Conservation (phyloP, 1,140 invertebrate species). For the Plodia interpunctella region DNA sequence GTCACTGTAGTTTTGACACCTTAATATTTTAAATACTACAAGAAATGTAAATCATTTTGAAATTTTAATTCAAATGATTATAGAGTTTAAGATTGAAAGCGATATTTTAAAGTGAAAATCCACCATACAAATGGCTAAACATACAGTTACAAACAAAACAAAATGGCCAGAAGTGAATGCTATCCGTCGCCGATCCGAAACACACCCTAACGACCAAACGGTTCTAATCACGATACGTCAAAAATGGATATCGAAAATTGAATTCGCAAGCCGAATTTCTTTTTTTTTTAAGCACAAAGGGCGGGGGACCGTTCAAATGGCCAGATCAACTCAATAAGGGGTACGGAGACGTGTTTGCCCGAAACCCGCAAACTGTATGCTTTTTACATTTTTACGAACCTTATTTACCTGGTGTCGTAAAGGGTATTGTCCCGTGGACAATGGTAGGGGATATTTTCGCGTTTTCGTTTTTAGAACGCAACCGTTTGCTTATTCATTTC, state of each 20-base stretch:
- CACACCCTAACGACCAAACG: constrained; percentile 65
- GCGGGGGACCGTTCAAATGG: constrained; percentile 59
- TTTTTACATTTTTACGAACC: constrained; percentile 71
- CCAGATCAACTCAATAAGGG: constrained; percentile 72
- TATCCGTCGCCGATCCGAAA: constrained; percentile 29
- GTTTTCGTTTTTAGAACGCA: constrained; percentile 37
- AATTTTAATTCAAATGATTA: no score
- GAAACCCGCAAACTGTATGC: constrained; percentile 62
- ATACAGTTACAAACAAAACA: background rate
- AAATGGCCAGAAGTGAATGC: background rate
- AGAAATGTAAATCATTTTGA: no score
- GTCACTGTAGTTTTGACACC: no score
- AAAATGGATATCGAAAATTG: constrained; percentile 74
- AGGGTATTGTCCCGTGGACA: constrained; percentile 70
- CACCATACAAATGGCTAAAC: background rate
- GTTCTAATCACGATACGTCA: constrained; percentile 64
- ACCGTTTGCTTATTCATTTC: constrained; percentile 45
- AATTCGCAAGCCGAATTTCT: constrained; percentile 55
- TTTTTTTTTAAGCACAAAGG: constrained; percentile 47
- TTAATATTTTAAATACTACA: no score
- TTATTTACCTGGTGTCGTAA: constrained; percentile 71
- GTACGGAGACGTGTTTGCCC: constrained; percentile 67
- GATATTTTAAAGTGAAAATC: no score
- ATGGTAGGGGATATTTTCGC: constrained; percentile 50
- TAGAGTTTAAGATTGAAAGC: no score